These are phyloP conservation scores for Turritopsis rubra DNA, from an alignment of 30 jellyfish, hydroid and myxozoan species.

Conservation along the genomic window DNA sequence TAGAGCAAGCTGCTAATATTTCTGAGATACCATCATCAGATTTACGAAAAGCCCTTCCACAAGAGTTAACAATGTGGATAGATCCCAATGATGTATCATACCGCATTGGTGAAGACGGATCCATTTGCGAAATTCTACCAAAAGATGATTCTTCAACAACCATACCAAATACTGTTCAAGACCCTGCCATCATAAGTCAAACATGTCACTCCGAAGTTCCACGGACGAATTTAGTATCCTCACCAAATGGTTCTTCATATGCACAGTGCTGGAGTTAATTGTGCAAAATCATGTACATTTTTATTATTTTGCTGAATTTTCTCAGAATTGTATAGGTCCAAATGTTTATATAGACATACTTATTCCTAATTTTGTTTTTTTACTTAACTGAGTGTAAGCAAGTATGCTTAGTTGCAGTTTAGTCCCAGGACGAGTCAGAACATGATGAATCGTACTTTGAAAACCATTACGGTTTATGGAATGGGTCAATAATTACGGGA, in stretches of 20 bases:
- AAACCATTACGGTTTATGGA: too few species aligned
- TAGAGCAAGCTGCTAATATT: conserved; percentile 70
- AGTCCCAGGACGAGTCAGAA: too few species aligned
- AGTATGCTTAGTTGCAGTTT: too few species aligned
- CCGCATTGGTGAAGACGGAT: conserved; percentile 98
- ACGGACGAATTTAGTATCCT: neutral
- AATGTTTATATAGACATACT: conserved; percentile 8
- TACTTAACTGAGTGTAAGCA: neutral
- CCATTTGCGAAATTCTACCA: conserved; percentile 54
- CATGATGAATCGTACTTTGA: too few species aligned
- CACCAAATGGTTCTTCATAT: conserved; percentile 20
- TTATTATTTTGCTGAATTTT: conserved; percentile 20
- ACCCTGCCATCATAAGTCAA: conserved; percentile 3
- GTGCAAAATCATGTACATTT: neutral
- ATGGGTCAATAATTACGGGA: too few species aligned
- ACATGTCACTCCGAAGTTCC: conserved; percentile 25
- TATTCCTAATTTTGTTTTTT: neutral
- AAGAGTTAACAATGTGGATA: conserved; percentile 92
- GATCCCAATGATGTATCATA: conserved; percentile 92
- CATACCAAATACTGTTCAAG: neutral
- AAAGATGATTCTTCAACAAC: conserved; percentile 4
- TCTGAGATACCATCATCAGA: conserved; percentile 70
- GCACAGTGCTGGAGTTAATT: conserved; percentile 22
- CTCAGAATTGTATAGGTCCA: conserved; percentile 24
- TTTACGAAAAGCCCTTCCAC: conserved; percentile 57